phyloP scores from a whole-genome alignment of 2,113 vertebrate genomes.

The Neodon shergylaensis region DNA sequence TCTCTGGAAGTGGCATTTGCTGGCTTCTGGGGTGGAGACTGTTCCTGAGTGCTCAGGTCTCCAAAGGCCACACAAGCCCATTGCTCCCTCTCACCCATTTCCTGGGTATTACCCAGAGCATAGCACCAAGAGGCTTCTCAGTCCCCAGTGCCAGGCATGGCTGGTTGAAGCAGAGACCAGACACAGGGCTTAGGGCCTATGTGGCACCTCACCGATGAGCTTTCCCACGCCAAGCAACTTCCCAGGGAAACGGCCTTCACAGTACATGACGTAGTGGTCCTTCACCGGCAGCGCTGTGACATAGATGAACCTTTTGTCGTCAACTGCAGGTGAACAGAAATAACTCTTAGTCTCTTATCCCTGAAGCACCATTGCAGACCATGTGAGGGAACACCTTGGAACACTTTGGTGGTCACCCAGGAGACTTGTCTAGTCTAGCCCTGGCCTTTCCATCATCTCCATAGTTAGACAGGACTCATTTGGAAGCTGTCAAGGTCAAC shows the following conservation, averaged over 20 bases:
- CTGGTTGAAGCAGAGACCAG: not conserved
- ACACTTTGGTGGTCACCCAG: too few species aligned
- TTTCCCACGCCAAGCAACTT: fast-evolving
- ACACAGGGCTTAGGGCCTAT: fast-evolving
- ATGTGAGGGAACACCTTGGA: not conserved
- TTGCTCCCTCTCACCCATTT: not conserved
- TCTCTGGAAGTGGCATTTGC: not conserved
- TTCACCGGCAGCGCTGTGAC: fast-evolving
- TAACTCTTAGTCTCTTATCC: fast-evolving
- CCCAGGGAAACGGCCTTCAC: fast-evolving
- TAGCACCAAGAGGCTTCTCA: fast-evolving
- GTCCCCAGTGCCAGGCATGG: not conserved
- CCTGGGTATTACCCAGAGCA: not conserved
- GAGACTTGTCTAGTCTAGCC: not conserved
- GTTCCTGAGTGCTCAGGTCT: not conserved
- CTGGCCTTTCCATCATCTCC: not conserved
- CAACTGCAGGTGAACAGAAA: not conserved
- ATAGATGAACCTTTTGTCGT: not conserved
- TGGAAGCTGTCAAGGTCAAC: not conserved
- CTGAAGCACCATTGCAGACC: fast-evolving
- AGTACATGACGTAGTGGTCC: not conserved
- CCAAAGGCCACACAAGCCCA: not conserved
- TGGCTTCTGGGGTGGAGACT: too few species aligned
- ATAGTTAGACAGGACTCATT: too few species aligned
- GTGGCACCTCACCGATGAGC: slow-evolving; percentile 19